Percentiles rank a stretch among this genome's conserved stretches.
These are phyloP conservation scores for Athalia circularis DNA, from an alignment of 2,888 invertebrate species.

Conservation along the genomic window DNA sequence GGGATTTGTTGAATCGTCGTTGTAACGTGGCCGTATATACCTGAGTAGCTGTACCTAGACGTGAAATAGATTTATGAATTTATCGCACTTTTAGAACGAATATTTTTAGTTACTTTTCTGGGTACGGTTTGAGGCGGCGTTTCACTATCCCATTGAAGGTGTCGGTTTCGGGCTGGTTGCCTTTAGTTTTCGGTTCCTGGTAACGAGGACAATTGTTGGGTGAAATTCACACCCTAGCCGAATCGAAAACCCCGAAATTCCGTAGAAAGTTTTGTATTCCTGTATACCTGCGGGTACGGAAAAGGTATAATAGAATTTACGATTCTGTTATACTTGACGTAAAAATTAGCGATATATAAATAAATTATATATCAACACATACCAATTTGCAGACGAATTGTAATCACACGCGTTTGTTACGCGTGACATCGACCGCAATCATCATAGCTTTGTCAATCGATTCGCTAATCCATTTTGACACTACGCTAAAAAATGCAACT, in stretches of 20 bases:
- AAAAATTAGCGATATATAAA: too few relatives aligned
- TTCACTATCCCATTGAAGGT: conserved; percentile 31
- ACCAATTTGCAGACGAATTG: too few relatives aligned
- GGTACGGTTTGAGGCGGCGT: neutral
- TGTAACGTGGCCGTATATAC: conserved; percentile 8
- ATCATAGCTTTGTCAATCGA: too few relatives aligned
- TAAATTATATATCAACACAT: too few relatives aligned
- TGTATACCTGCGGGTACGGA: neutral
- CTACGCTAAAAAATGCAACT: too few relatives aligned
- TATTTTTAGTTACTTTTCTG: too few relatives aligned
- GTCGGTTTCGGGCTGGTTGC: neutral
- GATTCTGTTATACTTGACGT: neutral
- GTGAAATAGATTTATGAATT: conserved; percentile 35
- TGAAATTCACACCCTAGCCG: conserved; percentile 13
- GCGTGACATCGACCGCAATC: too few relatives aligned
- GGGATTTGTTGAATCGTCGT: neutral
- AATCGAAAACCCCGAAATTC: neutral
- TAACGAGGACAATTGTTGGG: conserved; percentile 32
- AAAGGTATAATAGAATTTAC: neutral
- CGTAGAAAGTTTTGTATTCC: neutral
- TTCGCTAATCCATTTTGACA: too few relatives aligned
- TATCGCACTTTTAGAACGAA: conserved; percentile 22
- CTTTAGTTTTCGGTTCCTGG: conserved; percentile 11
- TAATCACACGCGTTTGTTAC: too few relatives aligned
- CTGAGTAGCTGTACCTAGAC: neutral